These are phyloP conservation scores for Epinephelus lanceolatus DNA, from an alignment of 2,113 vertebrate species.

Conservation along the genomic window DNA sequence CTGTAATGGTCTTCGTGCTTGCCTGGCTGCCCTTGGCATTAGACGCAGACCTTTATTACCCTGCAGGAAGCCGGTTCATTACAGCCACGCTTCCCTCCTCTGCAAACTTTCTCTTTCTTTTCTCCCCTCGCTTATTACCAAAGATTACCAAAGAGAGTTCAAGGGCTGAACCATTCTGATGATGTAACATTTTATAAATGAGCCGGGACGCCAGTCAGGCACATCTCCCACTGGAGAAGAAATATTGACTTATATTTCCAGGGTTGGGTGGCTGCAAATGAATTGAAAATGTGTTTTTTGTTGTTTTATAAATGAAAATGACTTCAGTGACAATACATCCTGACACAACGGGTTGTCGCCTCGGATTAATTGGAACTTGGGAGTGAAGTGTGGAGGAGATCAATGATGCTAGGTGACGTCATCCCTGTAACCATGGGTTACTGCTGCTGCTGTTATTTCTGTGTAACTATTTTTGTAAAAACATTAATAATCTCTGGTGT, in stretches of 20 bases:
- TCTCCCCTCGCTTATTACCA: slow-evolving; percentile 59
- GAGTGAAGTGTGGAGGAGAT: slow-evolving; percentile 54
- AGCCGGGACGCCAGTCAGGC: slow-evolving; percentile 53
- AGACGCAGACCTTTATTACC: slow-evolving; percentile 78
- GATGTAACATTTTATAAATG: slow-evolving; percentile 68
- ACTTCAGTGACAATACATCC: slow-evolving; percentile 30
- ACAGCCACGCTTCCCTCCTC: slow-evolving; percentile 54
- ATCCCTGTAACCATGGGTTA: slow-evolving; percentile 77
- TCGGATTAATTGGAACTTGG: slow-evolving; percentile 61
- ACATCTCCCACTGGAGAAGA: slow-evolving; percentile 43
- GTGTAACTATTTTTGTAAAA: slow-evolving; percentile 79
- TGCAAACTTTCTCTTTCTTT: slow-evolving; percentile 68
- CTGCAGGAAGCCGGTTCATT: slow-evolving; percentile 77
- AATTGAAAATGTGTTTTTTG: slow-evolving; percentile 33
- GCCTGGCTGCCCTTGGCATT: slow-evolving; percentile 78
- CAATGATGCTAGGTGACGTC: slow-evolving; percentile 59
- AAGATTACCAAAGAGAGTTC: slow-evolving; percentile 75
- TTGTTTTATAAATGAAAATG: slow-evolving; percentile 53
- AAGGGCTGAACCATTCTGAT: slow-evolving; percentile 57
- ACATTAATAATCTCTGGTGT: slow-evolving; percentile 80
- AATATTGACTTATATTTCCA: slow-evolving; percentile 32
- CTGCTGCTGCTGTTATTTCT: slow-evolving; percentile 71
- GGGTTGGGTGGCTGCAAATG: slow-evolving; percentile 30
- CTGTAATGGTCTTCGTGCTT: slow-evolving; percentile 79
- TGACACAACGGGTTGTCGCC: slow-evolving; percentile 26